Evolutionary conservation across 2,888 invertebrate species (phyloP), one percentile per base, ranked within the genome.

Genomic region (Thecocarcelia acutangulata): DNA sequence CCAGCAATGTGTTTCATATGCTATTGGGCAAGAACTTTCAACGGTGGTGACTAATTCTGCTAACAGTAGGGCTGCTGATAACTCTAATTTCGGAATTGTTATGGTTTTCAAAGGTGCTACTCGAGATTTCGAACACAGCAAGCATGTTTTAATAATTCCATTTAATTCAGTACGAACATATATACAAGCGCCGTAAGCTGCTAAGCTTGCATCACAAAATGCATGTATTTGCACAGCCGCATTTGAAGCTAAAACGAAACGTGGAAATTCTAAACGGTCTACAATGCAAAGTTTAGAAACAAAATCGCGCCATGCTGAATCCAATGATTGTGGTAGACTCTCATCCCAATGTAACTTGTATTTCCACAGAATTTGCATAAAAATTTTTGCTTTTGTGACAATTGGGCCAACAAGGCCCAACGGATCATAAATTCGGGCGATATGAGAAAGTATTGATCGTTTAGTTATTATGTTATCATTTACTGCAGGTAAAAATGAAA

Each of bases 81-180:
- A 40, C 21, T 83, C 80, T 3, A 84, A 48, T 50, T 83, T 85
- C 1, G 83, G 83, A 17, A 84, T 72, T 6, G 83, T 77, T 0
- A 80, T 61, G 1, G 59, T 44, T 15, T 82, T 82, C 28, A 74
- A 37, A 2, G 64, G 48, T 5, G 78, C 15, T 15, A 78, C 82
- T 48, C 59, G 44, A 0, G 78, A 74, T 5, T 75, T 80, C 1
- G 44, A 61, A 12, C 61, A 61, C 44, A 61, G 11, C 13, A 59
- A 42, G 42, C n/a, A 42, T 9, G n/a, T n/a, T 42, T 21, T 40
- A 5, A 59, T 4, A 3, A 21, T n/a, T 59, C 42, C 59, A 24
- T 42, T n/a, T 2, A 59, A 8, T 2, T 59, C 59, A 59, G 3
- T 9, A 4, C 59, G 42, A 0, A 42, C 42, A 24, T n/a, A n/a